Percentiles rank a stretch among this genome's conserved stretches.
Conservation (phyloP, 2,113 vertebrate species). For the Hyperopisus bebe region DNA sequence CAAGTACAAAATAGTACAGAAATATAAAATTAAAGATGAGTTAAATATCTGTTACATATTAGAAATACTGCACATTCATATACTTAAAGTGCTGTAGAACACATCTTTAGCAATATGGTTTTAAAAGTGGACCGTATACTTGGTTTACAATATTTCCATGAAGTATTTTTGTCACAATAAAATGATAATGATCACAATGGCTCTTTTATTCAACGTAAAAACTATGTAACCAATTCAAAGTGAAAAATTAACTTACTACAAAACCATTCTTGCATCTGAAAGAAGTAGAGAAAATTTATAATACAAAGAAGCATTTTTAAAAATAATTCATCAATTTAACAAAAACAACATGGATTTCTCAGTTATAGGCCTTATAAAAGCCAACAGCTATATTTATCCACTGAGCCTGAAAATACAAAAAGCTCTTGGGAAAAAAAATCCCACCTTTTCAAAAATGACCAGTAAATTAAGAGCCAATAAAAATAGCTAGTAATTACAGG, state of each 20-base stretch:
- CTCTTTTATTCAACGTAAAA: neutral
- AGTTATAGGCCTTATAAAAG: neutral
- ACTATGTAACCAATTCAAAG: neutral
- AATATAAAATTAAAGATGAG: neutral
- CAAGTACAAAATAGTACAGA: neutral
- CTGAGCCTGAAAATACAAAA: neutral
- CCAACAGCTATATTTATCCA: neutral
- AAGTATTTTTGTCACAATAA: neutral
- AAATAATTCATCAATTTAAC: neutral
- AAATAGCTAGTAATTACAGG: neutral
- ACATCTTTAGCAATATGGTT: neutral
- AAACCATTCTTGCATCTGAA: neutral
- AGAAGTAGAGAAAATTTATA: neutral
- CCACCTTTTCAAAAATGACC: neutral
- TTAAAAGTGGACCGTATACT: neutral
- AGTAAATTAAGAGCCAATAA: slow-evolving; percentile 4
- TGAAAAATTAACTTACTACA: neutral
- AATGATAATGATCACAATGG: neutral
- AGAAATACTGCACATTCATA: neutral
- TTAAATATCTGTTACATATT: neutral
- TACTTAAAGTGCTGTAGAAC: neutral
- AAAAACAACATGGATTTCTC: neutral
- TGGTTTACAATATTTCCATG: neutral
- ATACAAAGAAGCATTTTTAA: neutral
- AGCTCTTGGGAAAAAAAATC: neutral